Percentiles rank a stretch among this genome's conserved stretches.
Evolutionary conservation across 2,113 vertebrate species (phyloP).

Genomic region (Tinamus guttatus): DNA sequence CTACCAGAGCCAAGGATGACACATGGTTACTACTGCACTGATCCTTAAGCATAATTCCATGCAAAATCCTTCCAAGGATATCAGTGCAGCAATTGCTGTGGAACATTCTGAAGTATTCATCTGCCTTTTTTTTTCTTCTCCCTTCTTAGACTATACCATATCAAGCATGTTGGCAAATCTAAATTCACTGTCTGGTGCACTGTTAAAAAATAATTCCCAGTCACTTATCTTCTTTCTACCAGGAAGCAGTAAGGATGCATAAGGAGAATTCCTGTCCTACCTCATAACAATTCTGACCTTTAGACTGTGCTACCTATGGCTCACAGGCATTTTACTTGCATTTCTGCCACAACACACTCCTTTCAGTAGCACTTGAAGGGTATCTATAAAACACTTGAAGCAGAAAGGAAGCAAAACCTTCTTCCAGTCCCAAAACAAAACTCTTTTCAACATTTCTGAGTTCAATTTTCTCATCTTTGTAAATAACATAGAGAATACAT

Average conservation of each 20-base stretch:
- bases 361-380: neutral
- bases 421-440: neutral
- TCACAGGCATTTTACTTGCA: neutral
- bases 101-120: neutral
- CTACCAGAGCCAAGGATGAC: neutral
- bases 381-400: neutral
- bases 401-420: neutral
- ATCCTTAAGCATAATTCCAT: neutral
- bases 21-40: accelerated
- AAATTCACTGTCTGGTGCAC: neutral
- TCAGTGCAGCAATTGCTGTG: neutral
- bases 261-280: neutral
- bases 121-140: neutral
- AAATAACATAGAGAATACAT: neutral
- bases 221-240: neutral
- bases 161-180: neutral
- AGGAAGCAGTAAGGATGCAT: neutral
- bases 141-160: neutral
- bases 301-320: neutral
- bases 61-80: neutral
- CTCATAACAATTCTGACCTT: neutral
- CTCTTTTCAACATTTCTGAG: neutral
- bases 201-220: neutral
- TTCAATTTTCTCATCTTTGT: neutral
- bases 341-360: neutral